Conservation (phyloP, 2,797 vertebrate species). For the Thaleichthys pacificus region DNA sequence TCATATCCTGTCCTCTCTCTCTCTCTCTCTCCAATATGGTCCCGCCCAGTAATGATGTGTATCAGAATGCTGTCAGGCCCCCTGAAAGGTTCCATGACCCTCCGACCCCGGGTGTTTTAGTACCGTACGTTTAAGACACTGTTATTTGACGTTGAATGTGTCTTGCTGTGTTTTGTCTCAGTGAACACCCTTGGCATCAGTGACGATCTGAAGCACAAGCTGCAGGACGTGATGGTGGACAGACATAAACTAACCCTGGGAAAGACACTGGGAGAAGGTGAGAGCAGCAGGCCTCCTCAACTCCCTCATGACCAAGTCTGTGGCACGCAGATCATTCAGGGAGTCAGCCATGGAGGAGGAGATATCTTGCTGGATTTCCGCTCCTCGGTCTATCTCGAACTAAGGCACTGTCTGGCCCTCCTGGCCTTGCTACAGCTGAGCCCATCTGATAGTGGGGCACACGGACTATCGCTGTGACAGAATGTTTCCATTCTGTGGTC, state of each 20-base stretch:
- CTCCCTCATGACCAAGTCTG: background rate
- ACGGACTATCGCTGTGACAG: background rate
- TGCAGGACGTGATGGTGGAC: conserved; percentile 92
- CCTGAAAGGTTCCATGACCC: background rate
- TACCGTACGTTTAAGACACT: too few relatives aligned
- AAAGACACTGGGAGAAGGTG: conserved; percentile 92
- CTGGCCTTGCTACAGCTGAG: conserved; percentile 1
- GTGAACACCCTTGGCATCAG: conserved; percentile 92
- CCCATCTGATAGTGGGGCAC: background rate
- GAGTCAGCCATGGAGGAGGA: too few relatives aligned
- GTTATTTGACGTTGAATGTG: background rate
- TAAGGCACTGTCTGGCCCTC: background rate
- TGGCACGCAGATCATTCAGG: background rate
- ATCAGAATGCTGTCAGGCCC: conserved; percentile 11
- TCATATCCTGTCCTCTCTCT: conserved; percentile 27
- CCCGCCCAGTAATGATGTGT: conserved; percentile 28
- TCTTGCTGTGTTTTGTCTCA: conserved; percentile 47
- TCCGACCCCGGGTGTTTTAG: too few relatives aligned
- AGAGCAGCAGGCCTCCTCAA: background rate
- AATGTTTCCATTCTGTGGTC: background rate
- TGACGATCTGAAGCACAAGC: conserved; percentile 88
- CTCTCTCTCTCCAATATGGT: background rate
- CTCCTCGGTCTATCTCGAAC: too few relatives aligned
- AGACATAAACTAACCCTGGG: conserved; percentile 88
- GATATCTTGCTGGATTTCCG: too few relatives aligned